Percentiles rank a stretch among this genome's conserved stretches.
Conservation (phyloP, 2,888 invertebrate species). For the Encarsia formosa region DNA sequence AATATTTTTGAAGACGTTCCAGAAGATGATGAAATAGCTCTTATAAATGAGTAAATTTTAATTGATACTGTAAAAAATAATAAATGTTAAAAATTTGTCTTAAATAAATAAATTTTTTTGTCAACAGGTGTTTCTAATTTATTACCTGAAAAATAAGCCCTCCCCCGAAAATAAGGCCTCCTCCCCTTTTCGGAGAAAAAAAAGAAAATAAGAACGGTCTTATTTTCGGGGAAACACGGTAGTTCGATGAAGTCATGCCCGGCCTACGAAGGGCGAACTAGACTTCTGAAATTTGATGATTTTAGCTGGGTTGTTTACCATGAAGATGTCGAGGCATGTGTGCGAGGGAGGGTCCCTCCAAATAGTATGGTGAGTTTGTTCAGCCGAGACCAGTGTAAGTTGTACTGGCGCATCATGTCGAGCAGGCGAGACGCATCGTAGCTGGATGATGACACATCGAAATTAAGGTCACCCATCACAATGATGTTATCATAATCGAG, state of each 20-base stretch:
- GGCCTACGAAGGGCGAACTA: neutral
- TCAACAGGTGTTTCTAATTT: too few relatives aligned
- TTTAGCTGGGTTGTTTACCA: neutral
- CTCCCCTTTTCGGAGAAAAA: too few relatives aligned
- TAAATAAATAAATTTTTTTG: too few relatives aligned
- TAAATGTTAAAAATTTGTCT: too few relatives aligned
- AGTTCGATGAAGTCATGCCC: neutral
- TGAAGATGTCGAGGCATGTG: conserved; percentile 4
- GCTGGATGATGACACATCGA: neutral
- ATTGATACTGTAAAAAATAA: too few relatives aligned
- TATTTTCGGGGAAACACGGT: too few relatives aligned
- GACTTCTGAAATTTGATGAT: neutral
- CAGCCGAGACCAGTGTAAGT: neutral
- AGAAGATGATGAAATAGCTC: too few relatives aligned
- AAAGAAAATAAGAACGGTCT: too few relatives aligned
- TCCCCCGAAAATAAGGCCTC: too few relatives aligned
- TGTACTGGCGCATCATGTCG: neutral
- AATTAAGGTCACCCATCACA: neutral
- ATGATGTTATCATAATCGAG: neutral
- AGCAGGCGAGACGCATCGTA: neutral
- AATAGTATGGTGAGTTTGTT: neutral
- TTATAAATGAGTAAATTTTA: too few relatives aligned
- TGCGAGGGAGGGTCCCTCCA: neutral
- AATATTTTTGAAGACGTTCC: too few relatives aligned
- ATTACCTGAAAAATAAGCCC: too few relatives aligned